A percentile compares a stretch with the other conserved stretches of the same genome.
Evolutionary conservation across 1,140 invertebrate genomes (phyloP).

Genomic region (Pygmarrhopalites habei): DNA sequence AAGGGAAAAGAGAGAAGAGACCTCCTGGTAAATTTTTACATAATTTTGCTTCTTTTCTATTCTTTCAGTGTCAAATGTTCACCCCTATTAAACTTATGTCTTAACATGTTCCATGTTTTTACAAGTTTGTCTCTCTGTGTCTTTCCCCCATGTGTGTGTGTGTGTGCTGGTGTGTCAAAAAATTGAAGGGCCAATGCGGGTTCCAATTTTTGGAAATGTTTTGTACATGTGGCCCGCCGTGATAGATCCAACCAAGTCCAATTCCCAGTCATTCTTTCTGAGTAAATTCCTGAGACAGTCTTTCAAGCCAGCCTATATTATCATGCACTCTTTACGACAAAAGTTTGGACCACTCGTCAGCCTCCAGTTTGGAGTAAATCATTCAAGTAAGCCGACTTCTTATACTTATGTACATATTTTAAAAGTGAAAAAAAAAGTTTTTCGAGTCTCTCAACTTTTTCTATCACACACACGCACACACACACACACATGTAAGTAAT

Average conservation of each 20-base stretch:
- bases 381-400: slow-evolving; percentile 28
- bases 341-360: slow-evolving; percentile 26
- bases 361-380: slow-evolving; percentile 34
- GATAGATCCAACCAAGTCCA: slow-evolving; percentile 19
- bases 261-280: not conserved
- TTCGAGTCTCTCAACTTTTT: too few relatives aligned
- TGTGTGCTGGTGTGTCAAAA: too few relatives aligned
- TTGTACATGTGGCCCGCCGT: slow-evolving; percentile 26
- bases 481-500: too few relatives aligned
- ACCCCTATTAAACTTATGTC: not conserved
- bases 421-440: too few relatives aligned
- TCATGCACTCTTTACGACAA: slow-evolving; percentile 20
- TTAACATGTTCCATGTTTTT: not conserved
- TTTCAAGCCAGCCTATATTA: slow-evolving; percentile 32
- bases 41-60: too few relatives aligned
- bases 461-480: too few relatives aligned
- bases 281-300: slow-evolving; percentile 6
- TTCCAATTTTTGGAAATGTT: slow-evolving; percentile 29
- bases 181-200: slow-evolving; percentile 21
- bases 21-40: slow-evolving; percentile 2
- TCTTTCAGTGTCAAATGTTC: not conserved
- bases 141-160: too few relatives aligned
- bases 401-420: too few relatives aligned
- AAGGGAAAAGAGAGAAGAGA: not conserved
- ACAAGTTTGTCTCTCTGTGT: not conserved